Conservation (phyloP, 2,888 invertebrate species). For the Amphimallon solstitiale region DNA sequence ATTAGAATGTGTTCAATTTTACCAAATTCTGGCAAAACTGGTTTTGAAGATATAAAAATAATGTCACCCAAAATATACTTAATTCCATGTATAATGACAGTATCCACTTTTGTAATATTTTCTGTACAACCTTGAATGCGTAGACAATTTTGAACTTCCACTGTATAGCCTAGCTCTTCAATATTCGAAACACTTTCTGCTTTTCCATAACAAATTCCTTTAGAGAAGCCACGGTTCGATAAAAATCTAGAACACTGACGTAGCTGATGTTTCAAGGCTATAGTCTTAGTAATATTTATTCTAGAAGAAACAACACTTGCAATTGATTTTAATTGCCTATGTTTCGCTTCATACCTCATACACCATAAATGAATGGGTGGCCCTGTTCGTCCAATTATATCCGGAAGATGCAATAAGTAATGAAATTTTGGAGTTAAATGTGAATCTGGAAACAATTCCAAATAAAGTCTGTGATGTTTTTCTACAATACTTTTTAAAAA, state of each 20-base stretch:
- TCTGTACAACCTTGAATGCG: too few species aligned
- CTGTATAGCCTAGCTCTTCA: too few species aligned
- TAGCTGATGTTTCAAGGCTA: not conserved
- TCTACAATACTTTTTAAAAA: too few species aligned
- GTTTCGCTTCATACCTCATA: not conserved
- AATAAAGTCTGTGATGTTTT: too few species aligned
- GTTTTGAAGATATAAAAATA: too few species aligned
- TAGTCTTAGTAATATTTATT: not conserved
- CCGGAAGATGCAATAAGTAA: not conserved
- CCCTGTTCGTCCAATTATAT: not conserved
- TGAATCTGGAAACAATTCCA: not conserved
- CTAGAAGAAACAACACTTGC: not conserved
- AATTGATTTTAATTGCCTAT: not conserved
- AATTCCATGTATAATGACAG: too few species aligned
- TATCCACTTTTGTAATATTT: too few species aligned
- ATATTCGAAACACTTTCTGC: too few species aligned
- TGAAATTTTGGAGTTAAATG: not conserved
- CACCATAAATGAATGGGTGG: slow-evolving; percentile 8
- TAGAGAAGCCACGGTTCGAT: not conserved
- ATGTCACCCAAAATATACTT: too few species aligned
- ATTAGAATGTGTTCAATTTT: too few species aligned
- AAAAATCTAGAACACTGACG: not conserved
- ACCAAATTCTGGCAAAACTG: too few species aligned
- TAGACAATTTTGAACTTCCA: too few species aligned
- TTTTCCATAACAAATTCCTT: not conserved